phyloP scores from a whole-genome alignment of 2,797 vertebrate genomes.

The Novumbra hubbsi region DNA sequence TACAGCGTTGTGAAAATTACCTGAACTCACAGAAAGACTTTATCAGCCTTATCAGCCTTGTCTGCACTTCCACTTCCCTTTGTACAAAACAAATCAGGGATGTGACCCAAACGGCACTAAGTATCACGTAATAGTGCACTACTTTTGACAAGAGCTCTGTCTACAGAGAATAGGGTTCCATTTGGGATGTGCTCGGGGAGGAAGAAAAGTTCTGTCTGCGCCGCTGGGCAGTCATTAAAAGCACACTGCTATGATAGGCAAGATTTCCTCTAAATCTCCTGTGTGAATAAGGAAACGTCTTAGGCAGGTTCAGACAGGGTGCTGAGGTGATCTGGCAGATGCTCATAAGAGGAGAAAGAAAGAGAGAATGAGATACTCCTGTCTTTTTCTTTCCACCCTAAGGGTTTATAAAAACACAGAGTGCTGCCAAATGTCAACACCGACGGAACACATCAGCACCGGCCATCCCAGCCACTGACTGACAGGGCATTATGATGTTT shows the following conservation, averaged over 20 bases:
- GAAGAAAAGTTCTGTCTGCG: neutral
- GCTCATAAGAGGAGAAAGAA: constrained; percentile 6
- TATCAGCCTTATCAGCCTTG: constrained; percentile 20
- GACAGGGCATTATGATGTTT: constrained; percentile 44
- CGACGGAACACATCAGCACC: constrained; percentile 34
- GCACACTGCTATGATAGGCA: neutral
- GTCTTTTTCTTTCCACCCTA: constrained; percentile 33
- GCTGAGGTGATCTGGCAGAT: constrained; percentile 25
- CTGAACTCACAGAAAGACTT: constrained; percentile 14
- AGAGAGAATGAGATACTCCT: constrained; percentile 11
- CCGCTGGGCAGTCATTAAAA: constrained; percentile 30
- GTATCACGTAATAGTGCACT: neutral
- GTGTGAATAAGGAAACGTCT: constrained; percentile 36
- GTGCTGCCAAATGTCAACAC: neutral
- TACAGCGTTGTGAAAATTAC: constrained; percentile 13
- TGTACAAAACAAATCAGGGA: constrained; percentile 13
- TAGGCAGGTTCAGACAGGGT: constrained; percentile 32
- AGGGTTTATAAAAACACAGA: constrained; percentile 29
- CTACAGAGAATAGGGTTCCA: neutral
- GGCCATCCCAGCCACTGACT: constrained; percentile 34
- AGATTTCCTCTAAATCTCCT: constrained; percentile 36
- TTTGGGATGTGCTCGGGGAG: neutral
- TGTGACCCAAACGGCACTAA: neutral
- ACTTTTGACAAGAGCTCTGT: constrained; percentile 1
- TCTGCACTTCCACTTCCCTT: constrained; percentile 26